These are phyloP conservation scores for Cataglyphis albicans DNA, from an alignment of 2,888 invertebrate species.

Conservation along the genomic window DNA sequence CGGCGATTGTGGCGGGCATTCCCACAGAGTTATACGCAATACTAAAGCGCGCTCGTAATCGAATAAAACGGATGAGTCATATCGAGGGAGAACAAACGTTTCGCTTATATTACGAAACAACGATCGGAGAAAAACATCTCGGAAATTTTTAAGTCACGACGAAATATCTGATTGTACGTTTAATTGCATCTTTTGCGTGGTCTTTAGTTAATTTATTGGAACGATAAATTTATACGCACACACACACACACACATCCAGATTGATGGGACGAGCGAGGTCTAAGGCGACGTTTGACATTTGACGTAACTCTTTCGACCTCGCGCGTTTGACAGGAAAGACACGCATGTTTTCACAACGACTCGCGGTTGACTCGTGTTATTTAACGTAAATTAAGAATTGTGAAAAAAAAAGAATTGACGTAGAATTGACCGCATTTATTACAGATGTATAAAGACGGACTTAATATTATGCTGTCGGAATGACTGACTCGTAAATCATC, in stretches of 20 bases:
- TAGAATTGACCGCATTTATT: background rate
- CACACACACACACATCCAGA: background rate
- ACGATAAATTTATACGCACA: constrained; percentile 59
- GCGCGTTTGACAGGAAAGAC: background rate
- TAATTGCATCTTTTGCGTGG: background rate
- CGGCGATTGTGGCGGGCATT: constrained; percentile 47
- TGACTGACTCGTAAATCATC: constrained; percentile 42
- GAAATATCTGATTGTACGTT: constrained; percentile 8
- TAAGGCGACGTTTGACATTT: constrained; percentile 62
- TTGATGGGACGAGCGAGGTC: constrained; percentile 42
- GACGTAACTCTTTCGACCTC: constrained; percentile 18
- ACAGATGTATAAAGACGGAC: background rate
- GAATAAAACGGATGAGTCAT: constrained; percentile 25
- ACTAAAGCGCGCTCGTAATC: background rate
- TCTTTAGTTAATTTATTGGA: constrained; percentile 61
- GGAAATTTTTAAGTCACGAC: background rate
- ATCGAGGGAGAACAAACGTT: constrained; percentile 22
- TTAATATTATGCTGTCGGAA: background rate
- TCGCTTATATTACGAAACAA: constrained; percentile 37
- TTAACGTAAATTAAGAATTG: background rate
- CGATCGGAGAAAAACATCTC: background rate
- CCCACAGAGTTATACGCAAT: constrained; percentile 11
- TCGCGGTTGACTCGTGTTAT: background rate
- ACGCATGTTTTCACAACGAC: constrained; percentile 1
- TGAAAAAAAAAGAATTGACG: background rate